These are phyloP conservation scores for Drosophila emarginata DNA, from an alignment of 2,888 invertebrate species.

Conservation along the genomic window DNA sequence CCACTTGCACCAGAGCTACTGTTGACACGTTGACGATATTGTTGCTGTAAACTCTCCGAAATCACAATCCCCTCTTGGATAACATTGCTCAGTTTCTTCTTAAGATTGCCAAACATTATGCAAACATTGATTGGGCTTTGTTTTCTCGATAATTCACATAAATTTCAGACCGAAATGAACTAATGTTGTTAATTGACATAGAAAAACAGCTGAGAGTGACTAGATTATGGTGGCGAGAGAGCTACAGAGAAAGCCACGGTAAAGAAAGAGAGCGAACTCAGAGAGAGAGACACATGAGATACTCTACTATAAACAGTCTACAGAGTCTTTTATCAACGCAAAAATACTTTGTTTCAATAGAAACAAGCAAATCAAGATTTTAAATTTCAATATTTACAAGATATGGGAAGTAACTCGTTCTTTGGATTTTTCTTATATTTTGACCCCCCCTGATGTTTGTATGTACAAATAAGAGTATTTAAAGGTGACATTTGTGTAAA, in stretches of 20 bases:
- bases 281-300: slow-evolving; percentile 6
- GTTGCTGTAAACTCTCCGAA: slow-evolving; percentile 79
- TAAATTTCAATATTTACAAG: not conserved
- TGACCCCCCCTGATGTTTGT: not conserved
- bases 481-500: not conserved
- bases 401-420: not conserved
- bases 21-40: slow-evolving; percentile 74
- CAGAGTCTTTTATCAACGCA: not conserved
- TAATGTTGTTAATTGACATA: slow-evolving; percentile 42
- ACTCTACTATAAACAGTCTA: slow-evolving; percentile 5
- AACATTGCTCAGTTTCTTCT: slow-evolving; percentile 83
- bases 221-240: slow-evolving; percentile 25
- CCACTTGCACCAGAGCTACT: slow-evolving; percentile 33
- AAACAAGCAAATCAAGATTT: too few species aligned
- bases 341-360: too few species aligned
- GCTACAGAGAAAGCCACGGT: slow-evolving; percentile 14
- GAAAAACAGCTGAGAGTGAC: slow-evolving; percentile 58
- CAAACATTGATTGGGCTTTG: not conserved
- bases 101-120: slow-evolving; percentile 83
- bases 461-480: not conserved
- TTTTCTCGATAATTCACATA: slow-evolving; percentile 1
- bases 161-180: slow-evolving; percentile 8
- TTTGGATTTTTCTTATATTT: not conserved
- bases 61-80: slow-evolving; percentile 83
- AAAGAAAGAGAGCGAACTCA: slow-evolving; percentile 25